Base-by-base conservation (phyloP, 2,113 vertebrate species). In the Nyctereutes procyonoides region DNA sequence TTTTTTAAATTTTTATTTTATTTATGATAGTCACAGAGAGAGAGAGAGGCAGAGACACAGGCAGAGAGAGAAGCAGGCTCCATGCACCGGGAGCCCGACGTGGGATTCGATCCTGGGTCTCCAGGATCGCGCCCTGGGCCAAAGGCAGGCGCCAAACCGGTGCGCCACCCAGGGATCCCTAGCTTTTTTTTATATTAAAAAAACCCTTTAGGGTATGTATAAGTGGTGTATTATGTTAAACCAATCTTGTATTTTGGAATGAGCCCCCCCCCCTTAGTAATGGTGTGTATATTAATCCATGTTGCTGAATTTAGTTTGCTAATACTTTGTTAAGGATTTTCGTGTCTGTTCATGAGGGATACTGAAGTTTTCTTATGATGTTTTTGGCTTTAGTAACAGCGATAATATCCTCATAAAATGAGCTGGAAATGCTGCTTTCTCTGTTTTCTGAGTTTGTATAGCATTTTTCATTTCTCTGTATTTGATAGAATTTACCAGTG, bases 401-500 rank as follows among this genome's bases (percentile, higher is more conserved):
- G 74, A 77, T 69, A n/a, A 4, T 76, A 30, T 9, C 19, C 26
- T 83, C 9, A 20, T 71, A 77, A 76, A 88, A 63, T 28, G 8
- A 94, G 26, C 55, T 88, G 76, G n/a, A 76, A 88, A 32, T 14
- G 11, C 69, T 83, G 60, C 19, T 87, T 86, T 28, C 63, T 81
- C 76, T 85, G 0, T 85, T 83, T 92, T 92, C 69, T 88, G 58
- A 85, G 81, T 94, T 96, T 95, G 10, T 96, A 30, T 91, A 65
- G 55, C 14, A 67, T 74, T 65, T 20, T 26, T 90, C 83, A 55
- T 89, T 96, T 81, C 85, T 65, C 22, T 32, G 3, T 24, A 7
- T 93, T 79, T 86, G 22, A 48, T 90, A 91, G 53, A 71, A 56
- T 67, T 85, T 90, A 90, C 8, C 9, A 73, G 12, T 79, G 48